These are phyloP conservation scores for Macropis europaea DNA, from an alignment of 2,888 invertebrate species.

Conservation along the genomic window DNA sequence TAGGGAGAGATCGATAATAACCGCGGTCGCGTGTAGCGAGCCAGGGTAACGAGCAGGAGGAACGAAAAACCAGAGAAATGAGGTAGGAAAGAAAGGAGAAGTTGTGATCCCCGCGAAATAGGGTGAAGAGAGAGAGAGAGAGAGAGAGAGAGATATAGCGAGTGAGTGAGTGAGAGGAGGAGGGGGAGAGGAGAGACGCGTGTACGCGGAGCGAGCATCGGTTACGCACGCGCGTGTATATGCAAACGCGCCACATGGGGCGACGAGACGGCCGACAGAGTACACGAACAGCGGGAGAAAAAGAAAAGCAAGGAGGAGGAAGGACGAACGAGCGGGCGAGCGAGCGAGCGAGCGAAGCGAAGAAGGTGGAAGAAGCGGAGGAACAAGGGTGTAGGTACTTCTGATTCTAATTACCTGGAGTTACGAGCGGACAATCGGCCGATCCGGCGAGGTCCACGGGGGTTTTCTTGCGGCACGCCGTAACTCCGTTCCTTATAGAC, in stretches of 20 bases:
- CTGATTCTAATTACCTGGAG: constrained; percentile 69
- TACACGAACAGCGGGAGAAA: constrained; percentile 46
- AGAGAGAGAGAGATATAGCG: background rate
- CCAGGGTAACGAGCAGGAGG: background rate
- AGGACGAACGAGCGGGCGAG: background rate
- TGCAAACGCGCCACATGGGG: constrained; percentile 66
- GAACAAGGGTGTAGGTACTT: constrained; percentile 56
- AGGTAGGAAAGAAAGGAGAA: background rate
- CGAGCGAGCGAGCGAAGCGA: constrained; percentile 27
- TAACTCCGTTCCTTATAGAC: constrained; percentile 56
- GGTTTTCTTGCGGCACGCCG: constrained; percentile 48
- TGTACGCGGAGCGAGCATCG: constrained; percentile 38
- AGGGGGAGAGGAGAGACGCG: constrained; percentile 1
- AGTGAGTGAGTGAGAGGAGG: background rate
- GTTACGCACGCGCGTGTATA: constrained; percentile 60
- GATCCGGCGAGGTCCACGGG: constrained; percentile 48
- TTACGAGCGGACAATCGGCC: constrained; percentile 61
- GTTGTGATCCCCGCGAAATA: background rate
- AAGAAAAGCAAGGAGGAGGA: constrained; percentile 24
- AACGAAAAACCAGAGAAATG: background rate
- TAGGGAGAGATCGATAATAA: constrained; percentile 51
- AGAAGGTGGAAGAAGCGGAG: constrained; percentile 30
- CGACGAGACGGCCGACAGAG: constrained; percentile 59
- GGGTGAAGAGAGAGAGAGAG: background rate
- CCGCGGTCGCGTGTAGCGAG: constrained; percentile 45